Evolutionary conservation across 92 coral and sea anemone species (phyloP).

Genomic region (Ricordea florida): DNA sequence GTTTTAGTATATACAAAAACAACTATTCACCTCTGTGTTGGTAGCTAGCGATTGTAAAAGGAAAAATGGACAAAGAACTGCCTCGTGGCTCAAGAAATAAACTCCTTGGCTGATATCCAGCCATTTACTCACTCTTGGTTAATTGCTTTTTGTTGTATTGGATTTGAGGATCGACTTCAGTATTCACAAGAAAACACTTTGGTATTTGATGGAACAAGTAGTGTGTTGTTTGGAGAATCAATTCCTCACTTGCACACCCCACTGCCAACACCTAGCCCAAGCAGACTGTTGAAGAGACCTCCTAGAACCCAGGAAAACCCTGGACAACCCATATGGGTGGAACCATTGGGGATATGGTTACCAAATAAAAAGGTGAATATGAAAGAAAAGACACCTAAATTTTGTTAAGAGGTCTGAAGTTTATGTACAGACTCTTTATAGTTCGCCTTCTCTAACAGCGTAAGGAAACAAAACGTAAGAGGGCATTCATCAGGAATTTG

Average conservation of each 20-base stretch:
- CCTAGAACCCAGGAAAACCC: neutral
- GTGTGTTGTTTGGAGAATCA: constrained; percentile 24
- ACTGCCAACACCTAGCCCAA: constrained; percentile 27
- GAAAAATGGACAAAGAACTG: no score
- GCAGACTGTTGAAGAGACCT: constrained; percentile 18
- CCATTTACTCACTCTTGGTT: neutral
- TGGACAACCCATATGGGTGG: constrained; percentile 70
- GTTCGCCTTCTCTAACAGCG: no score
- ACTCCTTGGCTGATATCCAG: neutral
- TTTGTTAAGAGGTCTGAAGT: no score
- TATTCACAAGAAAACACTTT: constrained; percentile 2
- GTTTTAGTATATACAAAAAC: no score
- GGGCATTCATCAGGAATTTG: no score
- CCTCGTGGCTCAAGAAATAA: no score
- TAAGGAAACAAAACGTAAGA: no score
- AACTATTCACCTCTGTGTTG: no score
- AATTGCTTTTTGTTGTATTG: neutral
- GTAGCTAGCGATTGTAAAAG: no score
- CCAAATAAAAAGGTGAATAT: constrained; percentile 71
- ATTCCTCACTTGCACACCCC: constrained; percentile 14
- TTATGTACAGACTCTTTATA: no score
- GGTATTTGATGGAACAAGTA: constrained; percentile 19
- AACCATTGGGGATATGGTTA: constrained; percentile 79
- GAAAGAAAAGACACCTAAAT: no score
- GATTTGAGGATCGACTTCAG: neutral